Evolutionary conservation across 2,113 vertebrate species (phyloP).

Genomic region (Pluvianellus socialis): DNA sequence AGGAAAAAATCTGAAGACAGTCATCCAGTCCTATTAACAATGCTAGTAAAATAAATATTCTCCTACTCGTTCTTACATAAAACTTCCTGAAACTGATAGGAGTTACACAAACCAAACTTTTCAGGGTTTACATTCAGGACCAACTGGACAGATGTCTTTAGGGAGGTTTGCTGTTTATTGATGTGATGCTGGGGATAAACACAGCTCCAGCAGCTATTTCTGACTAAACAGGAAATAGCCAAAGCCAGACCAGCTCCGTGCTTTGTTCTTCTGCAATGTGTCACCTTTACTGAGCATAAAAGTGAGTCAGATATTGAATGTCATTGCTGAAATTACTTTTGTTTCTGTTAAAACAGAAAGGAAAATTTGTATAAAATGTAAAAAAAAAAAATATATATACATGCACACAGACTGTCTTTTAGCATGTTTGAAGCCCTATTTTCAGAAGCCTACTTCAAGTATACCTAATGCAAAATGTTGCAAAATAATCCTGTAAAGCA

Average conservation of each 20-base stretch:
- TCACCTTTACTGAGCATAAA: constrained; percentile 1
- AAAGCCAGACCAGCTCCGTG: background rate
- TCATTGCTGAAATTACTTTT: background rate
- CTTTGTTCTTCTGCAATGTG: constrained; percentile 1
- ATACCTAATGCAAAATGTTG: background rate
- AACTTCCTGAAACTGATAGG: background rate
- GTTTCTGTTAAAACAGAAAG: background rate
- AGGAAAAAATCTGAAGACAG: background rate
- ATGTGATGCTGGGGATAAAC: background rate
- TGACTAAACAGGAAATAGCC: constrained; percentile 14
- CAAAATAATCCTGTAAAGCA: constrained; percentile 19
- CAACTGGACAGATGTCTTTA: background rate
- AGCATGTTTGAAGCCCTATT: background rate
- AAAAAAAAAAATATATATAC: background rate
- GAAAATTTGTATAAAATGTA: background rate
- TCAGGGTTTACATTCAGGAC: background rate
- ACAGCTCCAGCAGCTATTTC: background rate
- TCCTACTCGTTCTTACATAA: background rate
- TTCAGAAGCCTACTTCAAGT: constrained; percentile 4
- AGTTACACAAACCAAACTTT: background rate
- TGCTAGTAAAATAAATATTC: background rate
- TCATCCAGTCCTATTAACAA: background rate
- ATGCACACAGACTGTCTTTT: background rate
- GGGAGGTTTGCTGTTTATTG: background rate
- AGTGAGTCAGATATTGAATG: constrained; percentile 23